Evolutionary conservation across 2,888 invertebrate species (phyloP), one percentile per base, ranked within the genome.

Genomic region (Eucera pruinosa): DNA sequence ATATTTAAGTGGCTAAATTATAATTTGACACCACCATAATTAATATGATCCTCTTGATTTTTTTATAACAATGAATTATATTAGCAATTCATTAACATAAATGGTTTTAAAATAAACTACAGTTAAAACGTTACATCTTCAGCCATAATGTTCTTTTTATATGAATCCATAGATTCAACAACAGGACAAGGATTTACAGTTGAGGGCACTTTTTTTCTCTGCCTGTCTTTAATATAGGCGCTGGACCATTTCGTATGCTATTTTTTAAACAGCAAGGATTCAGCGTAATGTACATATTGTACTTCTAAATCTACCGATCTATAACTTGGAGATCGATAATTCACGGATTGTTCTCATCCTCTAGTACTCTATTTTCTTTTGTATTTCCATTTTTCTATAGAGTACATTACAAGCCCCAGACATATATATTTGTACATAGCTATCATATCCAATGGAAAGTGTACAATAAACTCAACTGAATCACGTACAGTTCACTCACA

Each of bases 341-440:
- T 72, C 77, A 78, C 72, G 73, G 82, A 78, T 85, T 78, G 75
- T 71, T 87, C 68, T 75, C 45, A 41, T 69, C 70, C 54, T 65
- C 62, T 80, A 41, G 66, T 70, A 80, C 77, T 79, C 79, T 82
- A 68, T 74, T 62, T 55, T 57, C 65, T 43, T 69, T 76, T 69
- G 54, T 83, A 67, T 74, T 76, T 75, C 71, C 64, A 70, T 87
- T 71, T 88, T 87, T 87, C 85, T 78, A 85, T 83, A 89, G 88
- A 89, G 89, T 87, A 89, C 86, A 86, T 82, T 50, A 87, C 85
- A 88, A 87, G 86, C 83, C 83, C 88, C 84, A 88, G 84, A 89
- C 86, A 89, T 86, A 87, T 90, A 88, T 90, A 89, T 90, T 90
- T 90, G 90, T 90, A 90, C 89, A 90, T 90, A 90, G 85, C 89